Percentiles rank a stretch among this genome's conserved stretches.
phyloP scores from a whole-genome alignment of 2,797 vertebrate species.

The Clarias fuscus region DNA sequence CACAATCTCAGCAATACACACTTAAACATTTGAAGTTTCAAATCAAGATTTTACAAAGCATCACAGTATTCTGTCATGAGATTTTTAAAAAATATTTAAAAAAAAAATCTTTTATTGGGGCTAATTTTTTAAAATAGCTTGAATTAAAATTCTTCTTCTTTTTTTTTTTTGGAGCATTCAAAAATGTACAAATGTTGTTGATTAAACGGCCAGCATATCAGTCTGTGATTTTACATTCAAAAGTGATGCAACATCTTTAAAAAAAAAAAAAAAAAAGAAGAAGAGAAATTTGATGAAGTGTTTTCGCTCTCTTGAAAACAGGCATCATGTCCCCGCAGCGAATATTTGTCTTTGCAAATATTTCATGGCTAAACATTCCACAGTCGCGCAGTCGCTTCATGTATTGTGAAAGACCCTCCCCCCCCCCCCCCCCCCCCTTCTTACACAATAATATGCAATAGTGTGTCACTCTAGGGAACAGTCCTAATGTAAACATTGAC shows the following conservation, averaged over 20 bases:
- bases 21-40: background rate
- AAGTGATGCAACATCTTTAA: background rate
- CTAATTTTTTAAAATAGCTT: background rate
- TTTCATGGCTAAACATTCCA: background rate
- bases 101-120: background rate
- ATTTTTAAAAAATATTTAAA: no score
- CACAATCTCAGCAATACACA: conserved; percentile 23
- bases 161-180: background rate
- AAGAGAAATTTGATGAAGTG: background rate
- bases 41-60: background rate
- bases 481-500: conserved; percentile 5
- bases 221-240: background rate
- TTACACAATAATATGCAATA: conserved; percentile 13
- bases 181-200: background rate
- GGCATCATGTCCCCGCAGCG: background rate
- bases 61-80: background rate
- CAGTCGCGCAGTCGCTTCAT: background rate
- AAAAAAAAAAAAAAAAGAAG: no score
- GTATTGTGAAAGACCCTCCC: conserved; percentile 5
- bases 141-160: no score
- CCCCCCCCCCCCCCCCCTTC: background rate
- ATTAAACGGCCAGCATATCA: background rate
- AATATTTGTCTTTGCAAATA: background rate
- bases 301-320: background rate
- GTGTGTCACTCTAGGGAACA: background rate